Percentiles rank a stretch among this genome's conserved stretches.
Evolutionary conservation across 2,113 vertebrate species (phyloP).

Genomic region (Odobenus rosmarus): DNA sequence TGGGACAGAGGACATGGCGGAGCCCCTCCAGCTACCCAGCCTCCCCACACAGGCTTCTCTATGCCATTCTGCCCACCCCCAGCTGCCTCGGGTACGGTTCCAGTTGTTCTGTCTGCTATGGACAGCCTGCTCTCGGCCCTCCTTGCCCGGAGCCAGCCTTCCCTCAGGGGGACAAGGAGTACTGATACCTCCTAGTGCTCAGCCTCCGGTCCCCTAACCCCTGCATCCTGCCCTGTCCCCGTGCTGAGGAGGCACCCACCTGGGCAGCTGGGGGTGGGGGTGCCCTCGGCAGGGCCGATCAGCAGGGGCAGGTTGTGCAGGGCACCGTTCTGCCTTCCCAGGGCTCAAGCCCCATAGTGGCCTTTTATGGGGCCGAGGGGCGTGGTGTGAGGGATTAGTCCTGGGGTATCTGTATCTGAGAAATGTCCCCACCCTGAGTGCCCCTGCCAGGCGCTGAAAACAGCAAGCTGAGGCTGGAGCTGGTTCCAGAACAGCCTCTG

Average conservation of each 20-base stretch:
- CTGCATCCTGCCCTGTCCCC: not conserved
- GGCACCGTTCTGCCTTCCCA: not conserved
- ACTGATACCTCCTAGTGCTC: not conserved
- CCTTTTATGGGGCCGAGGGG: conserved; percentile 9
- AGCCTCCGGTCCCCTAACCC: not conserved
- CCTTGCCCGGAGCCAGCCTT: not conserved
- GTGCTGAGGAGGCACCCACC: not conserved
- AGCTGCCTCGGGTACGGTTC: not conserved
- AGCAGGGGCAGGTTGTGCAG: not conserved
- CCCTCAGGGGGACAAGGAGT: not conserved
- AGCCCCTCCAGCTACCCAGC: not conserved
- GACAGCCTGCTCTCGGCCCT: not conserved
- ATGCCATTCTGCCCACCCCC: too few species aligned
- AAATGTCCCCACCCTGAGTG: not conserved
- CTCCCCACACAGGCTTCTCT: not conserved
- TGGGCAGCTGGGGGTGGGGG: not conserved
- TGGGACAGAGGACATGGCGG: not conserved
- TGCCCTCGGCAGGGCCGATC: not conserved
- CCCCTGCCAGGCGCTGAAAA: not conserved
- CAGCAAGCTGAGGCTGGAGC: not conserved
- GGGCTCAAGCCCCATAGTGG: not conserved
- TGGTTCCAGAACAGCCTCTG: not conserved
- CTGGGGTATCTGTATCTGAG: not conserved
- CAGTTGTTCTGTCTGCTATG: not conserved
- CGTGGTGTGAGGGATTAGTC: not conserved